Conservation (phyloP, 2,888 invertebrate species). For the Apamea monoglypha region DNA sequence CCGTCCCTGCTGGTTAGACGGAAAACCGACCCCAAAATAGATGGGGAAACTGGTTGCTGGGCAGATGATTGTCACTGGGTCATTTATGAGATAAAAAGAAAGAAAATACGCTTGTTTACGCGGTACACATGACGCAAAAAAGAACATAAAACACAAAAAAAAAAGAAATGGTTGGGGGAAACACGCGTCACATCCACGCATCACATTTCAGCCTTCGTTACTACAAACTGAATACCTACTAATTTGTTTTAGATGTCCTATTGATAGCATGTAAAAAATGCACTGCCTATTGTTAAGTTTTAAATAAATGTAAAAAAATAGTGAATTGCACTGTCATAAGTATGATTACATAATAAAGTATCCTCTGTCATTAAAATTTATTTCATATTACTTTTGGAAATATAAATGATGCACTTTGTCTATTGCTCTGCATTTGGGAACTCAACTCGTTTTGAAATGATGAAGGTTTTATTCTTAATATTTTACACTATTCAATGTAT, state of each 20-base stretch:
- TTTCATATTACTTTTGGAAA: not conserved
- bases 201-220: too few species aligned
- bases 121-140: too few species aligned
- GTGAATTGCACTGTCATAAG: conserved; percentile 27
- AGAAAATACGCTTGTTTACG: too few species aligned
- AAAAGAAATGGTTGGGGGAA: too few species aligned
- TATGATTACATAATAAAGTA: conserved; percentile 26
- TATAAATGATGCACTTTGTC: not conserved
- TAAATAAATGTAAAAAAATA: conserved; percentile 5
- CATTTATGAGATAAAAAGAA: too few species aligned
- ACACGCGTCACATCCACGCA: too few species aligned
- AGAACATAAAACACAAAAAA: too few species aligned
- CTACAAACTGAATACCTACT: not conserved
- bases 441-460: not conserved
- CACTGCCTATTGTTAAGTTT: conserved; percentile 19
- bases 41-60: too few species aligned
- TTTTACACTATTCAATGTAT: conserved; percentile 1
- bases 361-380: conserved; percentile 20
- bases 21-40: too few species aligned
- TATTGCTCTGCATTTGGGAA: not conserved
- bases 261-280: conserved; percentile 23
- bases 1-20: too few species aligned
- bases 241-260: conserved; percentile 24
- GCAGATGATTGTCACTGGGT: too few species aligned
- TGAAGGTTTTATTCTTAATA: conserved; percentile 16